These are phyloP conservation scores for Empis stercorea DNA, from an alignment of 2,888 invertebrate genomes.

Conservation along the genomic window DNA sequence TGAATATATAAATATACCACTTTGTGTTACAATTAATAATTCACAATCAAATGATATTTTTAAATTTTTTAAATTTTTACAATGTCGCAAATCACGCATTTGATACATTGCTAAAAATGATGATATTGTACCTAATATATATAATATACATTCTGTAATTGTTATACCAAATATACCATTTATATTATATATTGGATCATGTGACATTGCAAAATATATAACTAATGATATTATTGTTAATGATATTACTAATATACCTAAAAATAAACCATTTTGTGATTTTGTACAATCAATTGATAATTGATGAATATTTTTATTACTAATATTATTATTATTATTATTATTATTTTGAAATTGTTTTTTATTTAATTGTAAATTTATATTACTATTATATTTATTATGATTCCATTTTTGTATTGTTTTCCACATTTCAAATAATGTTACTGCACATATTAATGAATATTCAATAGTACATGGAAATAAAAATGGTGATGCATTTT, in stretches of 20 bases:
- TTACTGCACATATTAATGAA: slow-evolving; percentile 79
- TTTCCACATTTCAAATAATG: slow-evolving; percentile 85
- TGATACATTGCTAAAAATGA: slow-evolving; percentile 40
- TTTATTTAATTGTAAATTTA: too few species aligned
- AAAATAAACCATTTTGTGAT: slow-evolving; percentile 65
- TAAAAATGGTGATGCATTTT: slow-evolving; percentile 63
- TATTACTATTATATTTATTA: too few species aligned
- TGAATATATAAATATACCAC: slow-evolving; percentile 77
- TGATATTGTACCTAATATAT: slow-evolving; percentile 17
- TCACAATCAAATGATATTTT: slow-evolving; percentile 52
- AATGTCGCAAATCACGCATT: slow-evolving; percentile 43
- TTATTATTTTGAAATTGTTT: too few species aligned
- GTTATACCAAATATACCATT: too few species aligned
- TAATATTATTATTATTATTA: too few species aligned
- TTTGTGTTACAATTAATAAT: slow-evolving; percentile 72
- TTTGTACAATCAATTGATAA: slow-evolving; percentile 75
- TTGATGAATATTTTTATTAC: slow-evolving; percentile 42
- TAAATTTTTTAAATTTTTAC: slow-evolving; percentile 36
- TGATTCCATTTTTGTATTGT: slow-evolving; percentile 24
- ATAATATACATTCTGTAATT: slow-evolving; percentile 38
- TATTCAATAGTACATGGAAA: slow-evolving; percentile 86
- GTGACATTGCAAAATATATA: slow-evolving; percentile 57
- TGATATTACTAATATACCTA: slow-evolving; percentile 63
- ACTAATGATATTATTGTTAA: slow-evolving; percentile 75
- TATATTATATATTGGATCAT: too few species aligned